Evolutionary conservation across 2,888 invertebrate genomes (phyloP).

Genomic region (Hanleya hanleyi): DNA sequence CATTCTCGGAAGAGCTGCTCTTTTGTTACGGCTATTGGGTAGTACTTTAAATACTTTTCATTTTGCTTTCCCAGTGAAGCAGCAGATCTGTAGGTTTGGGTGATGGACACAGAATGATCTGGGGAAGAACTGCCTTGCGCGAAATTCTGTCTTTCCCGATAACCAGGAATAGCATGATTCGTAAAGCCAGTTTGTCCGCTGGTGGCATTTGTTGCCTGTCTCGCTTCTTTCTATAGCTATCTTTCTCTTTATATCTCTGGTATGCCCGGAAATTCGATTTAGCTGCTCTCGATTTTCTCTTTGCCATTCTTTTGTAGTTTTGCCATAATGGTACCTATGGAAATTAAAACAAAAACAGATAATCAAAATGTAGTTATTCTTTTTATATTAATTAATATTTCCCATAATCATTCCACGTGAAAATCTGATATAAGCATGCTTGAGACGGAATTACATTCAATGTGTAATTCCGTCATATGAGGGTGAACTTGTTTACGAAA

Average conservation of each 20-base stretch:
- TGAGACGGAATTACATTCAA: neutral
- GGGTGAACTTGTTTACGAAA: no score
- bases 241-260: neutral
- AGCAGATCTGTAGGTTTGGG: neutral
- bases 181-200: neutral
- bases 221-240: neutral
- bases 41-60: neutral
- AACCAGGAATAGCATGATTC: neutral
- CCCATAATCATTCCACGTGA: no score
- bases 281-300: neutral
- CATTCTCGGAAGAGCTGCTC: neutral
- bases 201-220: neutral
- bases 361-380: neutral
- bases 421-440: neutral
- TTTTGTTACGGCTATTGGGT: neutral
- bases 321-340: neutral
- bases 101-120: neutral
- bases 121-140: neutral
- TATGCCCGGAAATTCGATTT: neutral
- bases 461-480: neutral
- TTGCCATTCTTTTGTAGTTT: neutral
- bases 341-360: neutral
- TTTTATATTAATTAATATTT: no score
- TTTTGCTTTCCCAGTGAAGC: conserved; percentile 5
- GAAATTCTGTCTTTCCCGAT: neutral